Evolutionary conservation across 2,888 invertebrate genomes (phyloP).

Genomic region (Dusona sp.): DNA sequence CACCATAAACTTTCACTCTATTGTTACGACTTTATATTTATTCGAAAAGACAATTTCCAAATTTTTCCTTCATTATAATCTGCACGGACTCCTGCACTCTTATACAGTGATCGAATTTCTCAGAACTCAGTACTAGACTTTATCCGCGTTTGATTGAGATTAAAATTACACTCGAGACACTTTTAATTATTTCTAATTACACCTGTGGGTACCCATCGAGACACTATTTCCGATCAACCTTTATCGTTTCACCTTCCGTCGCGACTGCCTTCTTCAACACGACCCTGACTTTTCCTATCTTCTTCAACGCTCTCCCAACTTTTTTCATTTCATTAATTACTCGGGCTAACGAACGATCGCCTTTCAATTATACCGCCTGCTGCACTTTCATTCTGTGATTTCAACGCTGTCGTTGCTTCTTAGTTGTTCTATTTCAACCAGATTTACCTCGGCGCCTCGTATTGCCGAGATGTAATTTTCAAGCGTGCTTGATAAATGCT

Average conservation of each 20-base stretch:
- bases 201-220: conserved; percentile 43
- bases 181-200: conserved; percentile 60
- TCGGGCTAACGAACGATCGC: conserved; percentile 56
- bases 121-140: background rate
- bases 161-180: conserved; percentile 38
- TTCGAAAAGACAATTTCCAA: background rate
- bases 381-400: conserved; percentile 43
- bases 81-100: background rate
- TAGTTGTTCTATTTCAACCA: background rate
- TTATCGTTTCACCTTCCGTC: conserved; percentile 16
- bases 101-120: conserved; percentile 16
- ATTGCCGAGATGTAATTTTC: conserved; percentile 27
- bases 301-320: conserved; percentile 42
- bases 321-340: conserved; percentile 67
- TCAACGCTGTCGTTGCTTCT: conserved; percentile 9
- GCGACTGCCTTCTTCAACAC: conserved; percentile 2
- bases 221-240: conserved; percentile 52
- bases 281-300: conserved; percentile 7
- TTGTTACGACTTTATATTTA: background rate
- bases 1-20: background rate
- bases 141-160: conserved; percentile 24
- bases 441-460: conserved; percentile 5
- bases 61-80: background rate
- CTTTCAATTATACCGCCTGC: conserved; percentile 62
- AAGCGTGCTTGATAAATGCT: conserved; percentile 34